phyloP scores from a whole-genome alignment of 30 jellyfish, hydroid and myxozoan genomes.

The Rhopilema esculentum region DNA sequence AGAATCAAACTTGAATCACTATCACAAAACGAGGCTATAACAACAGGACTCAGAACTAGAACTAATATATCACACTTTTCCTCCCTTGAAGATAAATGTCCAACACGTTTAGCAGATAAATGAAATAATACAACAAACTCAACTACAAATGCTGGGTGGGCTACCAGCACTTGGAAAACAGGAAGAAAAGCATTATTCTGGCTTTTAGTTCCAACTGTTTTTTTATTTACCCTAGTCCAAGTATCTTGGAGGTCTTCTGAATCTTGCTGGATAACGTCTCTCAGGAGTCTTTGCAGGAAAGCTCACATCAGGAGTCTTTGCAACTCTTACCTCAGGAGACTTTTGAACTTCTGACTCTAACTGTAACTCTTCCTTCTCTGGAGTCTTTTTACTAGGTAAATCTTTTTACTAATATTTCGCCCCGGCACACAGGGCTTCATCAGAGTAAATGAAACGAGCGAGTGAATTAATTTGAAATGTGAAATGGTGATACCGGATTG shows the following conservation, averaged over 20 bases:
- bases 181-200: too few relatives aligned
- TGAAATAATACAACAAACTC: constrained; percentile 48
- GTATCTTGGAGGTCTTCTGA: constrained; percentile 54
- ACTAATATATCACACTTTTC: constrained; percentile 44
- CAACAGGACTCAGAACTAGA: constrained; percentile 27
- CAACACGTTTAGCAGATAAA: not conserved
- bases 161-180: too few relatives aligned
- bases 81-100: constrained; percentile 50
- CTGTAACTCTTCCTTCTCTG: constrained; percentile 38
- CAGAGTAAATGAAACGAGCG: too few relatives aligned
- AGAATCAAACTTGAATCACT: too few relatives aligned
- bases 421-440: too few relatives aligned
- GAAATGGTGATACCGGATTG: too few relatives aligned
- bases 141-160: constrained; percentile 57
- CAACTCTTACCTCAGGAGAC: constrained; percentile 44
- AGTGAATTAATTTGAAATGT: too few relatives aligned
- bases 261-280: constrained; percentile 43
- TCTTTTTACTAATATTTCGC: constrained; percentile 23
- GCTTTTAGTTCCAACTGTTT: constrained; percentile 37
- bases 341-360: constrained; percentile 31
- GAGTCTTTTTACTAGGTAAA: constrained; percentile 45
- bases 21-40: too few relatives aligned
- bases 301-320: constrained; percentile 57
- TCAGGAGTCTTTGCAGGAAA: constrained; percentile 46
- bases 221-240: constrained; percentile 43